phyloP scores from a whole-genome alignment of 2,113 vertebrate species.

The Camelus dromedarius region DNA sequence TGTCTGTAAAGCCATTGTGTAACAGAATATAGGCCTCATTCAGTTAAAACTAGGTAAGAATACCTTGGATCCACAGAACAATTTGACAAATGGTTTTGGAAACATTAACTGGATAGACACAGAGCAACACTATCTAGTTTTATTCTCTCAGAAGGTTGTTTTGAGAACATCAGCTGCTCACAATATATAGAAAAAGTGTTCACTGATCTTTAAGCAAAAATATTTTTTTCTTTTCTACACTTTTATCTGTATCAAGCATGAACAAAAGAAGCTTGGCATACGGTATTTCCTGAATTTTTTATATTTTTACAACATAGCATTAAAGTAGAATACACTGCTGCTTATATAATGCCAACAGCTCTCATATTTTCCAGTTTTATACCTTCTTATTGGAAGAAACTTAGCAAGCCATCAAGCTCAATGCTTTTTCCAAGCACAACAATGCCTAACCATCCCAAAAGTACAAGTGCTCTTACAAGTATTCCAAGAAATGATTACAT shows the following conservation, averaged over 20 bases:
- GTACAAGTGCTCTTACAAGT: background rate
- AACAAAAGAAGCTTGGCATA: constrained; percentile 44
- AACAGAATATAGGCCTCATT: background rate
- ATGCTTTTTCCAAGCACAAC: background rate
- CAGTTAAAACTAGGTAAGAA: background rate
- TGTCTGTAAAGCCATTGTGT: background rate
- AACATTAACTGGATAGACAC: background rate
- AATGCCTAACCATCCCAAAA: background rate
- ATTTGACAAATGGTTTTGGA: background rate
- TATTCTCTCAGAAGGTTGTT: background rate
- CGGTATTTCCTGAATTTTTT: constrained; percentile 15
- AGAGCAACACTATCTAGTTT: background rate
- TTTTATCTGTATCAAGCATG: constrained; percentile 12
- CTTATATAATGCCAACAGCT: background rate
- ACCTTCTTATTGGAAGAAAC: background rate
- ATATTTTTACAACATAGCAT: background rate
- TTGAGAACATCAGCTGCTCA: background rate
- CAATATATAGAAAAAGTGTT: background rate
- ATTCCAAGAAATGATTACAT: background rate
- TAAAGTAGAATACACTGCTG: background rate
- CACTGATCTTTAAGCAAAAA: background rate
- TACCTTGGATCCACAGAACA: background rate
- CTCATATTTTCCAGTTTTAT: background rate
- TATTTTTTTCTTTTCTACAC: constrained; percentile 4
- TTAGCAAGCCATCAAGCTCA: background rate